phyloP scores from a whole-genome alignment of 1,140 invertebrate genomes.

The Akabosia matsudoensis region DNA sequence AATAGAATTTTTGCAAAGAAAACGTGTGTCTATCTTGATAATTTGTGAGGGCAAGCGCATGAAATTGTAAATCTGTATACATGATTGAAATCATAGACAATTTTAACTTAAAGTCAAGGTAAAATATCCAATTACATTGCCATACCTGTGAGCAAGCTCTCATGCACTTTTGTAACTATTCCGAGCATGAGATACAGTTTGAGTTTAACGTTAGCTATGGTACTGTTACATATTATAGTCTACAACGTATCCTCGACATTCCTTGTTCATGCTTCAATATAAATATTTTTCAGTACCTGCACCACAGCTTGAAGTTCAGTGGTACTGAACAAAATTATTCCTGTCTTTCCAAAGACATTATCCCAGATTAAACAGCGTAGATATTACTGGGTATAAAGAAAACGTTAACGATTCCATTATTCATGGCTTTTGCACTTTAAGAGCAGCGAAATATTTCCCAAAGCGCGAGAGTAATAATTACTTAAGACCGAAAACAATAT shows the following conservation, averaged over 20 bases:
- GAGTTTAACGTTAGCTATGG: too few species aligned
- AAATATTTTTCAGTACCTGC: too few species aligned
- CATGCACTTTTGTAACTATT: not conserved
- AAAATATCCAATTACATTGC: not conserved
- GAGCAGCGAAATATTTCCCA: not conserved
- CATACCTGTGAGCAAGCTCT: not conserved
- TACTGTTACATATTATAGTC: too few species aligned
- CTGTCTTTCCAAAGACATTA: not conserved
- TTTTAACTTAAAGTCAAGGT: slow-evolving; percentile 15
- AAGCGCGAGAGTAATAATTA: not conserved
- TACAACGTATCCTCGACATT: too few species aligned
- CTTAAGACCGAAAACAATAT: not conserved
- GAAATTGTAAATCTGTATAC: not conserved
- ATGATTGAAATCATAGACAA: not conserved
- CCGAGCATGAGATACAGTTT: too few species aligned
- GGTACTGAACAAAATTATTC: not conserved
- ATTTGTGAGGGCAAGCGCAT: not conserved
- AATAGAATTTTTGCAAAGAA: not conserved
- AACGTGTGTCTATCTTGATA: not conserved
- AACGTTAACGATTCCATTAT: not conserved
- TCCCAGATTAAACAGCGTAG: not conserved
- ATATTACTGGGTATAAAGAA: slow-evolving; percentile 3
- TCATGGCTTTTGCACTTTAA: not conserved
- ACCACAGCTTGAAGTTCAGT: too few species aligned
- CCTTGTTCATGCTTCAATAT: too few species aligned